Conservation (phyloP, 1,140 invertebrate species). For the Conus betulinus region DNA sequence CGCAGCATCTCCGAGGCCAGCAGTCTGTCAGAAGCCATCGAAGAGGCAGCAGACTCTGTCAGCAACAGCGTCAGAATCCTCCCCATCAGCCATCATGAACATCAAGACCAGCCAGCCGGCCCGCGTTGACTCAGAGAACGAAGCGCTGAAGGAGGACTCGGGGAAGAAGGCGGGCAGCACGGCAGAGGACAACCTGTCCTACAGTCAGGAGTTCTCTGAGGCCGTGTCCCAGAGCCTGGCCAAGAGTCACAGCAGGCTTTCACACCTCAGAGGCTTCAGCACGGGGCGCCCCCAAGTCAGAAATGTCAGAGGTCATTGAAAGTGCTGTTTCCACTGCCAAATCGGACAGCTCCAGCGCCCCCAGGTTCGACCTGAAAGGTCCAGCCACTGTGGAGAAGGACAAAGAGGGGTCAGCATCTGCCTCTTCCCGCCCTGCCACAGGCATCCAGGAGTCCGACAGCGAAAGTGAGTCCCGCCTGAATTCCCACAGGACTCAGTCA, state of each 20-base stretch:
- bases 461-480: conserved; percentile 52
- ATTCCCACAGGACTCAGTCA: conserved; percentile 53
- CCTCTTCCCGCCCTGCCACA: conserved; percentile 16
- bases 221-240: conserved; percentile 44
- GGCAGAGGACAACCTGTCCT: conserved; percentile 47
- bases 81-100: neutral
- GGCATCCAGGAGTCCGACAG: conserved; percentile 54
- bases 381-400: neutral
- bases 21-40: conserved; percentile 28
- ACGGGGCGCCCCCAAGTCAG: conserved; percentile 15
- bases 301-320: conserved; percentile 56
- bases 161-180: conserved; percentile 52
- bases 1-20: conserved; percentile 6
- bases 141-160: conserved; percentile 47
- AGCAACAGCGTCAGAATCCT: conserved; percentile 26
- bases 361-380: conserved; percentile 35
- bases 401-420: neutral
- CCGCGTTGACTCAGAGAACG: conserved; percentile 53
- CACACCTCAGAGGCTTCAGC: conserved; percentile 31
- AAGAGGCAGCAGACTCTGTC: conserved; percentile 32
- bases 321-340: conserved; percentile 31
- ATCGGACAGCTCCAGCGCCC: conserved; percentile 20
- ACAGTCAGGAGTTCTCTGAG: conserved; percentile 59
- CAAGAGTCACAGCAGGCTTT: conserved; percentile 41
- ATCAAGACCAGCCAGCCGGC: conserved; percentile 39